Base-by-base conservation (phyloP, 2,797 vertebrate genomes). In the Betta splendens region DNA sequence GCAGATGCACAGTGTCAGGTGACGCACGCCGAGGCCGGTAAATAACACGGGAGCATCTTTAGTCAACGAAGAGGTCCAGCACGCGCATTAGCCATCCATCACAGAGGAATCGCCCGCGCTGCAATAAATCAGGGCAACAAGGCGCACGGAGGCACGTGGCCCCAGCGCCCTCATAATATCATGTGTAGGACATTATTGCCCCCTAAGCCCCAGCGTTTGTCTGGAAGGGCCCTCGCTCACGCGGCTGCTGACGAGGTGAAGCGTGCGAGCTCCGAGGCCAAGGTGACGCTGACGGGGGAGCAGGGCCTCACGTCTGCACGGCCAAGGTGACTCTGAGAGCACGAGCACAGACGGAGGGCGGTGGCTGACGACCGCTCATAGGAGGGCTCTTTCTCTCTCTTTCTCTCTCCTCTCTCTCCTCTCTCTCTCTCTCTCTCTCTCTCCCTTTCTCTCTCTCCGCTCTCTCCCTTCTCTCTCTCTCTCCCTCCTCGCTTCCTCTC, bases 101-200 rank as follows among this genome's bases (percentile, higher is more conserved):
- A 78, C 63, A 61, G 20, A 26, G 39, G 53, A 72, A 72, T 73
- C 60, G 64, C 26, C 4, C 53, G 22, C 25, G 3, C 23, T 9
- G 33, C 52, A 33, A 86, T 86, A 82, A 80, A 84, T 87, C 84
- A 85, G 47, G 36, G 51, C 77, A 80, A 81, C 77, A 64, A 82
- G 80, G 55, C 64, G 69, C 81, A 58, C 37, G 5, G 20, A 26
- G 69, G 57, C 76, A 52, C 37, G 17, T 22, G 76, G 69, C 71
- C 75, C 32, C 17, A 3, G 15, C 49, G 76, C 56, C 70, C 78
- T 65, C 64, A 9, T 53, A 53, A 72, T 80, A 59, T 73, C 60
- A 85, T 69, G 39, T 48, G 72, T 40, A 22, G 70, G 72, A 60
- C 77, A 48, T 82, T 47, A 81, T 82, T 69, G 62, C 49, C 78